These are phyloP conservation scores for Micromesistius poutassou DNA, from an alignment of 2,797 vertebrate genomes.

Conservation along the genomic window DNA sequence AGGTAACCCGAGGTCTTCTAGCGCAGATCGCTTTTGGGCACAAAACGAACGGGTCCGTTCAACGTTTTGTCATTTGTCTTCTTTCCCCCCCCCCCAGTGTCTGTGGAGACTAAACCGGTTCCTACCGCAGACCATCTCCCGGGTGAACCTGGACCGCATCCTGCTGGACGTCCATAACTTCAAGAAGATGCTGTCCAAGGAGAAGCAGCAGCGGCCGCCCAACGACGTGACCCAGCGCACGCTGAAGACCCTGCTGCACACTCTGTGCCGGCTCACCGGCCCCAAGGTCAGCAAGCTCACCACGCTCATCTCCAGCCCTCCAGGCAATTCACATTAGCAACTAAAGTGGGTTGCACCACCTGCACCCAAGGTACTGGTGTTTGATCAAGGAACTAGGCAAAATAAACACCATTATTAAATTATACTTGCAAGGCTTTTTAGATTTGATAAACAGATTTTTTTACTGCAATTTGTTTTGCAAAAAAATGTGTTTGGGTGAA, in stretches of 20 bases:
- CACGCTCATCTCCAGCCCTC: not conserved
- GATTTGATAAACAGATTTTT: not conserved
- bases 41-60: not conserved
- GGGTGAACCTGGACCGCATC: conserved; percentile 84
- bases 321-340: not conserved
- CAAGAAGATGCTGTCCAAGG: conserved; percentile 86
- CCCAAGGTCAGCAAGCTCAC: conserved; percentile 69
- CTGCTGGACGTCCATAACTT: conserved; percentile 85
- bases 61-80: conserved; percentile 9
- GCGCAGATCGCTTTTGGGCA: not conserved
- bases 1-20: conserved; percentile 62
- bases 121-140: conserved; percentile 81
- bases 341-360: not conserved
- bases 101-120: conserved; percentile 88
- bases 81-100: conserved; percentile 65
- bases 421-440: not conserved
- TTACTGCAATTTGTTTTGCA: not conserved
- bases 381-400: not conserved
- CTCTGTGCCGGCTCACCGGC: conserved; percentile 82
- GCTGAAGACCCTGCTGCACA: conserved; percentile 82
- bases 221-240: conserved; percentile 84
- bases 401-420: not conserved
- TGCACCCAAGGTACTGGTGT: not conserved
- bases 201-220: conserved; percentile 82
- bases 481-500: not conserved